Percentiles rank a stretch among this genome's conserved stretches.
Conservation (phyloP, 1,140 invertebrate genomes). For the Trichonephila inaurata region DNA sequence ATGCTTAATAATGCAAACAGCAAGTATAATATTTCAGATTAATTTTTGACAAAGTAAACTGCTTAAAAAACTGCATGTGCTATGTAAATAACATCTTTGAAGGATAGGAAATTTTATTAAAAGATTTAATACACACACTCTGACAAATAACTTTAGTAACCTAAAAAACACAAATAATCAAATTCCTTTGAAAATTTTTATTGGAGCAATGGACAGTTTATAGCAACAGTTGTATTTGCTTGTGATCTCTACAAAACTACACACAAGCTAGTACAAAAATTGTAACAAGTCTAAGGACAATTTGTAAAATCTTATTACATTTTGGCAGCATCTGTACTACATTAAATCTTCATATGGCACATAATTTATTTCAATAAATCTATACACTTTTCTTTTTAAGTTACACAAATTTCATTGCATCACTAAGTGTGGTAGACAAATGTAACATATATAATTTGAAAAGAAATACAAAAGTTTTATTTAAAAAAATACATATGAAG, state of each 20-base stretch:
- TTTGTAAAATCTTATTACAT: constrained; percentile 51
- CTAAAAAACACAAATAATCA: too few relatives aligned
- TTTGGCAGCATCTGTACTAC: constrained; percentile 33
- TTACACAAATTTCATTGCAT: neutral
- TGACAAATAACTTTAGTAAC: too few relatives aligned
- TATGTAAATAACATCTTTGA: too few relatives aligned
- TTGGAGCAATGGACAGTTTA: constrained; percentile 73
- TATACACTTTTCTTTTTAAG: neutral
- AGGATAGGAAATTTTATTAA: too few relatives aligned
- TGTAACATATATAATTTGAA: neutral
- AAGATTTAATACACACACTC: too few relatives aligned
- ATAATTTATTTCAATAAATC: constrained; percentile 16
- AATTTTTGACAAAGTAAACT: too few relatives aligned
- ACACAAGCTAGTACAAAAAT: constrained; percentile 74
- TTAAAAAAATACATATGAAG: neutral
- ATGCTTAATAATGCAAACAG: too few relatives aligned
- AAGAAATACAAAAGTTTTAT: neutral
- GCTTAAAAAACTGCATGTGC: too few relatives aligned
- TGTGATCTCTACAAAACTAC: constrained; percentile 68
- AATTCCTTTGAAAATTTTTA: constrained; percentile 65
- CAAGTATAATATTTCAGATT: too few relatives aligned
- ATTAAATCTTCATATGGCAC: constrained; percentile 28
- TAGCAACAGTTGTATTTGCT: constrained; percentile 74
- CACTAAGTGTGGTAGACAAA: neutral
- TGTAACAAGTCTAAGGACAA: constrained; percentile 70